Evolutionary conservation across 2,888 invertebrate species (phyloP).

Genomic region (Pristionchus fissidentatus): DNA sequence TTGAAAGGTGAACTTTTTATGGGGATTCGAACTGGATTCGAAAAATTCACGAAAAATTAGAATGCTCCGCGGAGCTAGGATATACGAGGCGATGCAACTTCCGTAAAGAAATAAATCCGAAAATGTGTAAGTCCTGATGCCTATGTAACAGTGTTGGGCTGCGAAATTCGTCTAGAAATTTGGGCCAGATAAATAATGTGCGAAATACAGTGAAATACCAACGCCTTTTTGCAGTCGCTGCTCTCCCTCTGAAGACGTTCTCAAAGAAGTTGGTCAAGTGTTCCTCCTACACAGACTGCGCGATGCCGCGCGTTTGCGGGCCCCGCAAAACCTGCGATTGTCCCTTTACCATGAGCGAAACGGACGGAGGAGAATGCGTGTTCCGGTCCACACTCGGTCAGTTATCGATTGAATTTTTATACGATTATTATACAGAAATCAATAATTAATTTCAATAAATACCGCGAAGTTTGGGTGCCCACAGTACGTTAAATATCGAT

Average conservation of each 20-base stretch:
- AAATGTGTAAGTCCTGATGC: too few relatives aligned
- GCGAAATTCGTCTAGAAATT: too few relatives aligned
- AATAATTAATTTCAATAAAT: neutral
- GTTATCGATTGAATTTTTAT: neutral
- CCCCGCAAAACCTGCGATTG: conserved; percentile 53
- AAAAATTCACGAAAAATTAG: too few relatives aligned
- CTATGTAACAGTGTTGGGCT: too few relatives aligned
- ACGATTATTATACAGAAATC: neutral
- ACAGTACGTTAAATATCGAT: too few relatives aligned
- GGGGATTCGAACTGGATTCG: neutral
- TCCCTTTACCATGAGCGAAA: conserved; percentile 57
- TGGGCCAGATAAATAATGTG: too few relatives aligned
- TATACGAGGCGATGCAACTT: too few relatives aligned
- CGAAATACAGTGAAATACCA: too few relatives aligned
- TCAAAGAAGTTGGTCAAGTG: conserved; percentile 35
- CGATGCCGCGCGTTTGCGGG: conserved; percentile 55
- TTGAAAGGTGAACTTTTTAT: neutral
- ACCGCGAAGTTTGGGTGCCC: neutral
- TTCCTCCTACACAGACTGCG: conserved; percentile 50
- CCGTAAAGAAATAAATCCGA: too few relatives aligned
- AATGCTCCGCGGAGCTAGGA: too few relatives aligned
- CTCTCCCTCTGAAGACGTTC: neutral
- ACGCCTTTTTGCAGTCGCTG: neutral
- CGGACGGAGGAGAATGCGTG: conserved; percentile 52
- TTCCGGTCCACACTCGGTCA: neutral